Conservation (phyloP, 1,140 invertebrate species). For the Brachionus plicatilis region DNA sequence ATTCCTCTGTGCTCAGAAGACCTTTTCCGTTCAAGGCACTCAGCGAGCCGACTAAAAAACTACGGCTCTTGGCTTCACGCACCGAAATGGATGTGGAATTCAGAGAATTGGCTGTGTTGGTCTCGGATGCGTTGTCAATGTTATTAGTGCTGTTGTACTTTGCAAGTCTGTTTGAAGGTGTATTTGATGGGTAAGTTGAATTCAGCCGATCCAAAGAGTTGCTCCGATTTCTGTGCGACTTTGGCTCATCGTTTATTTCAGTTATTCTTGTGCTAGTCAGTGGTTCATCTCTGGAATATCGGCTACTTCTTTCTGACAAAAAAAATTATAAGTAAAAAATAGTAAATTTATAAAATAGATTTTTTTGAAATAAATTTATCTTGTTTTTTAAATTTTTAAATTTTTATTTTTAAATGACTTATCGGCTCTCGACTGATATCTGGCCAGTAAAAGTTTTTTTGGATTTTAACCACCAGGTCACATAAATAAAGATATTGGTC, state of each 20-base stretch:
- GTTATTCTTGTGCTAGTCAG: neutral
- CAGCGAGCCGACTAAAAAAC: slow-evolving; percentile 45
- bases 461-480: no score
- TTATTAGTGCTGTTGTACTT: slow-evolving; percentile 33
- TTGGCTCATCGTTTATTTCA: neutral
- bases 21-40: slow-evolving; percentile 38
- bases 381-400: no score
- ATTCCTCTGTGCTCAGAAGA: slow-evolving; percentile 71
- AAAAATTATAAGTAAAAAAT: neutral
- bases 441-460: no score
- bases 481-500: no score
- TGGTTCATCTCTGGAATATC: neutral
- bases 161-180: neutral
- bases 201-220: slow-evolving; percentile 19
- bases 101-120: neutral
- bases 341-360: neutral
- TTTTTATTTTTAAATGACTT: no score
- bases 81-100: neutral
- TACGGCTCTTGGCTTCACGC: slow-evolving; percentile 43
- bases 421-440: no score
- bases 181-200: neutral
- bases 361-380: no score
- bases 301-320: neutral
- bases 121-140: slow-evolving; percentile 4
- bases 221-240: neutral